Percentiles rank a stretch among this genome's conserved stretches.
Conservation (phyloP, 2,113 vertebrate genomes). For the Petaurus breviceps region DNA sequence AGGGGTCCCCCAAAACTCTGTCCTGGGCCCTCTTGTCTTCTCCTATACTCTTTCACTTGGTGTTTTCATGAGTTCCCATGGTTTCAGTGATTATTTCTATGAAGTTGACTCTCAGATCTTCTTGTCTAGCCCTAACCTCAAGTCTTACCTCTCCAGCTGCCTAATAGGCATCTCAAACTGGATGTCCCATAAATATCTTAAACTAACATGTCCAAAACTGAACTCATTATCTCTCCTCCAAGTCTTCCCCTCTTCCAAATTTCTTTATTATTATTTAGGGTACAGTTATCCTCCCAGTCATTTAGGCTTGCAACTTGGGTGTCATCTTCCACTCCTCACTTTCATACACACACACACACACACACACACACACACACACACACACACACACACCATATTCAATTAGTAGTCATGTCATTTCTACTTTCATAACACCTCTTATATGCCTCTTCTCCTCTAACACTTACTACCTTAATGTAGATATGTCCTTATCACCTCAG, state of each 20-base stretch:
- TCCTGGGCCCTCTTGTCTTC: background rate
- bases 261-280: background rate
- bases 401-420: background rate
- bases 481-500: background rate
- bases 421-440: background rate
- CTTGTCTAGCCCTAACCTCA: background rate
- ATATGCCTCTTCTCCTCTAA: background rate
- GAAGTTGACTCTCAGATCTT: background rate
- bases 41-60: background rate
- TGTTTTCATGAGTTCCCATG: background rate
- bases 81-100: background rate
- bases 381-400: background rate
- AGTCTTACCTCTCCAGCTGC: background rate
- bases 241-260: background rate
- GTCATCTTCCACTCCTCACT: background rate
- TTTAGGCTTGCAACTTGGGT: background rate
- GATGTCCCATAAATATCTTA: background rate
- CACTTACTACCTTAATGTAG: background rate
- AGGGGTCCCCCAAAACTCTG: background rate
- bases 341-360: too few species aligned
- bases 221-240: background rate
- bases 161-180: background rate
- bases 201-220: background rate
- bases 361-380: too few species aligned
- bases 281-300: background rate